phyloP scores from a whole-genome alignment of 1,140 invertebrate species.

The Manduca sexta region DNA sequence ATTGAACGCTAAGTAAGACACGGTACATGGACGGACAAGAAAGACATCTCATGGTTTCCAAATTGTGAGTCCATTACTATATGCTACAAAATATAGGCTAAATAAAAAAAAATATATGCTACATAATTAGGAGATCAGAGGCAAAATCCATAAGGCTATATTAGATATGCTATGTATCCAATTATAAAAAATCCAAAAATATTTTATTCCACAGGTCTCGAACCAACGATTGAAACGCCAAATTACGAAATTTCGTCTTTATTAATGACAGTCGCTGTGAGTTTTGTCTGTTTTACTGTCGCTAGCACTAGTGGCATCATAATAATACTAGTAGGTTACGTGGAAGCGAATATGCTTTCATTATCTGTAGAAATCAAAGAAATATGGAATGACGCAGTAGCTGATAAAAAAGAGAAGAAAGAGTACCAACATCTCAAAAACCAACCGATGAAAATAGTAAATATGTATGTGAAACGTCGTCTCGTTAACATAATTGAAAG shows the following conservation, averaged over 20 bases:
- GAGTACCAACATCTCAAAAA: no score
- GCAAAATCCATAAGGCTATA: neutral
- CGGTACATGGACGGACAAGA: no score
- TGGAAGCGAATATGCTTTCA: conserved; percentile 36
- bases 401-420: neutral
- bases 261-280: conserved; percentile 11
- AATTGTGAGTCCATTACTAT: no score
- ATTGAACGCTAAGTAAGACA: no score
- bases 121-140: no score
- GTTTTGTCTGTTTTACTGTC: conserved; percentile 19
- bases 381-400: conserved; percentile 32
- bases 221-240: conserved; percentile 35
- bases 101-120: no score
- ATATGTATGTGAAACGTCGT: conserved; percentile 15
- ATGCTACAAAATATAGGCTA: no score
- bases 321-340: conserved; percentile 35
- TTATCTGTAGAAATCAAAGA: conserved; percentile 31
- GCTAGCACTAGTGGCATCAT: conserved; percentile 30
- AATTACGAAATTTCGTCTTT: conserved; percentile 37
- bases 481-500: conserved; percentile 23
- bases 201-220: conserved; percentile 22
- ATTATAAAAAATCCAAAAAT: no score
- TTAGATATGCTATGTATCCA: no score
- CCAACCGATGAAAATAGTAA: conserved; percentile 7
- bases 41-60: no score